Percentiles rank a stretch among this genome's conserved stretches.
These are phyloP conservation scores for Sthenelais limicola DNA, from an alignment of 2,888 invertebrate species.

Conservation along the genomic window DNA sequence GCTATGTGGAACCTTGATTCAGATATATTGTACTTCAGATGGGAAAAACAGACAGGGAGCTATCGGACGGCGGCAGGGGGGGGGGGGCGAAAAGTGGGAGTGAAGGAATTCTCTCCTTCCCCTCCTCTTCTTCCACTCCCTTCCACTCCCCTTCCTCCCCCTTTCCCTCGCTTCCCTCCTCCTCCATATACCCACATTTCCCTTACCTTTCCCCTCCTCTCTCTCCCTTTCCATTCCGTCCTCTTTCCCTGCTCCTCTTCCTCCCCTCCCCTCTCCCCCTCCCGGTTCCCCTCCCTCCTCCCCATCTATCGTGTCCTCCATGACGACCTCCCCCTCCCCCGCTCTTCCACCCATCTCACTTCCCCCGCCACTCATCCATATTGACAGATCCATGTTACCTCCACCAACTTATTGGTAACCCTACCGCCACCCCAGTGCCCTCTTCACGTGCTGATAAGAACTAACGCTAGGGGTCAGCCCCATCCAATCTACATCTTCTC, in stretches of 20 bases:
- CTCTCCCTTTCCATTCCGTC: not conserved
- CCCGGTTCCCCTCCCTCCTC: not conserved
- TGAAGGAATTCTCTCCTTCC: not conserved
- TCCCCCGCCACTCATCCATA: no score
- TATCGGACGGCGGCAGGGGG: not conserved
- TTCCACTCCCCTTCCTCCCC: not conserved
- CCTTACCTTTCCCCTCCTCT: not conserved
- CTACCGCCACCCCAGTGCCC: no score
- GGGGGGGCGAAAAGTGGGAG: not conserved
- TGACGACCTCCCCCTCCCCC: not conserved
- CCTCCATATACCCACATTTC: not conserved
- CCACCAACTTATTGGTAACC: no score
- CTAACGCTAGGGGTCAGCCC: no score
- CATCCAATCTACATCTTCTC: no score
- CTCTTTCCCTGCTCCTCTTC: not conserved
- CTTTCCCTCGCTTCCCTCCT: not conserved
- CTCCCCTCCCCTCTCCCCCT: not conserved
- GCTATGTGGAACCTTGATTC: no score
- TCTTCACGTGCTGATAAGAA: no score
- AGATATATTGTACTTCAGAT: no score
- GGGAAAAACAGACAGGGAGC: not conserved
- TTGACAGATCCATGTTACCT: no score
- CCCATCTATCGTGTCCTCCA: not conserved
- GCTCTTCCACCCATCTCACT: no score
- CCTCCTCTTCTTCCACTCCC: not conserved